Evolutionary conservation across 2,888 invertebrate species (phyloP).

Genomic region (Trichacis sp.): DNA sequence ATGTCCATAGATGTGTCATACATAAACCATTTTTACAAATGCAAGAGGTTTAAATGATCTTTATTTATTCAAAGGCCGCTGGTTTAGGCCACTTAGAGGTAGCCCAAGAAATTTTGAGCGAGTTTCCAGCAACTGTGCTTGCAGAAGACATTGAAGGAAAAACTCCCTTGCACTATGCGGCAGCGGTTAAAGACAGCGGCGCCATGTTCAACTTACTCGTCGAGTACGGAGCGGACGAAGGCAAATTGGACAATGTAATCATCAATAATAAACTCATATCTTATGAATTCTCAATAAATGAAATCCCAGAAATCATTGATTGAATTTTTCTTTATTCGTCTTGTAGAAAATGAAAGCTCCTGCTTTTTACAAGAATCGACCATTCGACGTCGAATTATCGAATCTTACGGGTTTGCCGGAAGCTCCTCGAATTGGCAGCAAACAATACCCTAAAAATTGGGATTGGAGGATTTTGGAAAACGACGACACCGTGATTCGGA

Average conservation of each 20-base stretch:
- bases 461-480: conserved; percentile 79
- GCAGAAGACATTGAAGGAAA: conserved; percentile 85
- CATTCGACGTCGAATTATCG: conserved; percentile 82
- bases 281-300: too few species aligned
- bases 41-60: not conserved
- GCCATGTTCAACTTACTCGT: conserved; percentile 83
- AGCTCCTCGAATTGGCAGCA: conserved; percentile 83
- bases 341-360: conserved; percentile 84
- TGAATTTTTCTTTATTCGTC: not conserved
- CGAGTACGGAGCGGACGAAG: conserved; percentile 86
- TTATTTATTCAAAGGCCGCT: conserved; percentile 75
- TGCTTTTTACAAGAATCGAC: conserved; percentile 81
- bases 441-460: conserved; percentile 77
- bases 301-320: not conserved
- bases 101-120: conserved; percentile 78
- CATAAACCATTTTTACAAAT: not conserved
- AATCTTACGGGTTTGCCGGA: conserved; percentile 81
- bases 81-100: conserved; percentile 84
- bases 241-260: conserved; percentile 83
- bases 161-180: conserved; percentile 90
- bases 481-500: conserved; percentile 65
- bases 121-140: conserved; percentile 78
- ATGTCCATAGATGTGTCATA: too few species aligned
- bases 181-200: conserved; percentile 82
- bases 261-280: too few species aligned